Base-by-base conservation (phyloP, 2,797 vertebrate species). In the Peromyscus attwateri region DNA sequence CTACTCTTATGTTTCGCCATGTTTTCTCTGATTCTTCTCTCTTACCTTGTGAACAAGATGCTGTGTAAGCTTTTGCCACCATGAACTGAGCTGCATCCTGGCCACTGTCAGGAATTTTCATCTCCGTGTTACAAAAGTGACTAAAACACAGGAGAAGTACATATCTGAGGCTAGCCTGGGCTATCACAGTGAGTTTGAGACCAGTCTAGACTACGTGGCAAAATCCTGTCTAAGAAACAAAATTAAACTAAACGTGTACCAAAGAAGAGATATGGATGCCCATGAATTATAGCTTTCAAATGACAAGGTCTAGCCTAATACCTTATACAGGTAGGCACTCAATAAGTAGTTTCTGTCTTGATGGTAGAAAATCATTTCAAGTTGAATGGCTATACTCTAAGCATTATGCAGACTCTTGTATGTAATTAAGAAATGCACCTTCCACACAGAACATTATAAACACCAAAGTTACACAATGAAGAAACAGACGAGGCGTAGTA, bases 371-470 rank as follows among this genome's bases (percentile, higher is more conserved):
- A 88, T 66, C 57, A 89, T 73, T 87, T 40, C 27, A 34, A 66
- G 64, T 60, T 96, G 83, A 96, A 52, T 21, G 55, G 60, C n/a
- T 73, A 60, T 4, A 21, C 19, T 92, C 25, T 80, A 68, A 93
- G 68, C 73, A 88, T 60, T 90, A 25, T 87, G 25, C 52, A 93
- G 92, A 93, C 17, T 89, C 89, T 88, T 84, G 62, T 71, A 79
- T 85, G 73, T 92, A 92, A 91, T 85, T 81, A 92, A 84, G 84
- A 93, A 95, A 66, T 85, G 80, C 1, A 31, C 34, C 55, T 87
- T 37, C 17, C 3, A 34, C 21, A 29, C 66, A 79, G 55, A 57
- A 55, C 76, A 76, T 49, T 10, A 57, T 37, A 75, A 92, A 91
- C n/a, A 91, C 3, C 27, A 40, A 25, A 34, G 43, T 57, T 77